Percentiles rank a stretch among this genome's conserved stretches.
phyloP scores from a whole-genome alignment of 2,113 vertebrate species.

The Tragelaphus imberbis region DNA sequence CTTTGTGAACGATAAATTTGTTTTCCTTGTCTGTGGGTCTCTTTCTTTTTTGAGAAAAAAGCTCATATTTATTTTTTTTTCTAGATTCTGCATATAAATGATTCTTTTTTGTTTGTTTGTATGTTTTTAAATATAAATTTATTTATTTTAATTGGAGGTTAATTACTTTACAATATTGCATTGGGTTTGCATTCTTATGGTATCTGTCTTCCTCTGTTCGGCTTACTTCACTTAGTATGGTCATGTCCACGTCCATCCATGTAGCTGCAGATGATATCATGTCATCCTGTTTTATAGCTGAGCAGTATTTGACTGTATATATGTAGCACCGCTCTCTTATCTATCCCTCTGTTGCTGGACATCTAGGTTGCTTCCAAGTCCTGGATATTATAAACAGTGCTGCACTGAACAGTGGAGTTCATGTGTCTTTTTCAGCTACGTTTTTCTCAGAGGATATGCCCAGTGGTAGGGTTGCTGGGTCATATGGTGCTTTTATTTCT shows the following conservation, averaged over 20 bases:
- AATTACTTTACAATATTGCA: too few relatives aligned
- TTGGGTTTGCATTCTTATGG: not conserved
- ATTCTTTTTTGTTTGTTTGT: too few relatives aligned
- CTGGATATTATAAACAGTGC: fast-evolving
- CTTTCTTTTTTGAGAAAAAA: not conserved
- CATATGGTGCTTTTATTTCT: not conserved
- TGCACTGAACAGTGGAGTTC: not conserved
- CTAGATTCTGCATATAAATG: not conserved
- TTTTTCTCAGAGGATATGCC: not conserved
- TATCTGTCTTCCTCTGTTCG: not conserved
- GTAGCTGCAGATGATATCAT: not conserved
- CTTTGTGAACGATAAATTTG: not conserved
- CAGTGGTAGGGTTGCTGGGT: not conserved
- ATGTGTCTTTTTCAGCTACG: too few relatives aligned
- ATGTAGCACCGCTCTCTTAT: fast-evolving
- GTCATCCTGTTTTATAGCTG: too few relatives aligned
- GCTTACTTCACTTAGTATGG: not conserved
- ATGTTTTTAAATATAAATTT: too few relatives aligned
- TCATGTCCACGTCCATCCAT: not conserved
- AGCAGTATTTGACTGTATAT: not conserved
- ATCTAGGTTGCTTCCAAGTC: not conserved
- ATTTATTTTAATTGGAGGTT: too few relatives aligned
- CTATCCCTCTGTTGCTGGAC: not conserved
- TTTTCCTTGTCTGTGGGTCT: not conserved
- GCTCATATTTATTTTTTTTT: not conserved